These are phyloP conservation scores for Bergia puertoricense DNA, from an alignment of 92 coral and sea anemone genomes.

Conservation along the genomic window DNA sequence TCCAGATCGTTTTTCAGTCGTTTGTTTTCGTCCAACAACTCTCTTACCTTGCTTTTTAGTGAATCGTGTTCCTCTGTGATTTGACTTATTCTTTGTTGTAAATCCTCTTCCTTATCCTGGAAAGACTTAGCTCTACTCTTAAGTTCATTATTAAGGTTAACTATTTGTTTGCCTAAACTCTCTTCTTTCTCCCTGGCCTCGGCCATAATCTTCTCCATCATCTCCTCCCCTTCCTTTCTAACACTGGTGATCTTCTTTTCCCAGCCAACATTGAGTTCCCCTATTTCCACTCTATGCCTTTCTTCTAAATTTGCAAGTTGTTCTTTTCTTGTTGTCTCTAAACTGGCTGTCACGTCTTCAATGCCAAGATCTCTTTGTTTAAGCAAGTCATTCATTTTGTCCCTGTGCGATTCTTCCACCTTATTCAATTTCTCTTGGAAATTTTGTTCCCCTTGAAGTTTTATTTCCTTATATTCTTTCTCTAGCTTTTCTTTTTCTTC, in stretches of 20 bases:
- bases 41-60: conserved; percentile 76
- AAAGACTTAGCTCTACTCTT: conserved; percentile 63
- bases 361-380: conserved; percentile 83
- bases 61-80: conserved; percentile 73
- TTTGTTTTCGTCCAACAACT: conserved; percentile 75
- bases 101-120: conserved; percentile 67
- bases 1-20: conserved; percentile 69
- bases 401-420: conserved; percentile 72
- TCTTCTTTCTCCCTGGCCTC: conserved; percentile 96
- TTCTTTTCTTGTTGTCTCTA: conserved; percentile 75
- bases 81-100: conserved; percentile 58
- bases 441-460: conserved; percentile 56
- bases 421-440: conserved; percentile 69
- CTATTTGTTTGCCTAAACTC: conserved; percentile 61
- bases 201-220: conserved; percentile 73
- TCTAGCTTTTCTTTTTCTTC: conserved; percentile 62
- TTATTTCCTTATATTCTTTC: conserved; percentile 52
- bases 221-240: conserved; percentile 85
- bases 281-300: conserved; percentile 78
- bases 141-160: conserved; percentile 70
- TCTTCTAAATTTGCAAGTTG: conserved; percentile 84
- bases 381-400: conserved; percentile 74
- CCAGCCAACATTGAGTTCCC: conserved; percentile 86
- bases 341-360: conserved; percentile 79
- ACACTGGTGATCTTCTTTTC: conserved; percentile 83